These are phyloP conservation scores for Oxytorus armatus DNA, from an alignment of 2,888 invertebrate species.

Conservation along the genomic window DNA sequence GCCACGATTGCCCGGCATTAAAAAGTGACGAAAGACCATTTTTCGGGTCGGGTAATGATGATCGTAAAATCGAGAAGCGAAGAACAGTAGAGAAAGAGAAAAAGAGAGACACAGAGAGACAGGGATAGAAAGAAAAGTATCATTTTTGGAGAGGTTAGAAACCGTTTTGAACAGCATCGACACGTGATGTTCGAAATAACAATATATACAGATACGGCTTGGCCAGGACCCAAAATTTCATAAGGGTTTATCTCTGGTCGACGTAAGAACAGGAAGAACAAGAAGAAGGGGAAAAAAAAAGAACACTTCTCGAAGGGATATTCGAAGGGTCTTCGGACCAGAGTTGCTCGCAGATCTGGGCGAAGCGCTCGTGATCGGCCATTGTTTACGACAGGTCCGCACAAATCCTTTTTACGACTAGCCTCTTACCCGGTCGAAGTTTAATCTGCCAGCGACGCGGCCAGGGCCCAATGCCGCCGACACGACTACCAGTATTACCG, in stretches of 20 bases:
- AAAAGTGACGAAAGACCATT: conserved; percentile 67
- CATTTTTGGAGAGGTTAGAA: conserved; percentile 35
- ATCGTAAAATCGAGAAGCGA: conserved; percentile 78
- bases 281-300: too few relatives aligned
- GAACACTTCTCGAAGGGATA: conserved; percentile 4
- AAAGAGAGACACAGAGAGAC: conserved; percentile 40
- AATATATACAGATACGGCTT: not conserved
- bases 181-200: conserved; percentile 3
- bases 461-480: too few relatives aligned
- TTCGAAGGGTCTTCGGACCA: conserved; percentile 28
- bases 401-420: conserved; percentile 78
- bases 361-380: conserved; percentile 74
- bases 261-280: not conserved
- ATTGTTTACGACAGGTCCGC: conserved; percentile 76
- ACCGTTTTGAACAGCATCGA: conserved; percentile 8
- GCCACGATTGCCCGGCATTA: conserved; percentile 71
- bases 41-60: conserved; percentile 70
- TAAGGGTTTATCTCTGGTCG: conserved; percentile 27
- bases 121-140: conserved; percentile 9
- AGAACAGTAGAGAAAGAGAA: conserved; percentile 36
- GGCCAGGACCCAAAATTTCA: conserved; percentile 31
- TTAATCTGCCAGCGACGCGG: conserved; percentile 49
- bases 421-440: conserved; percentile 62
- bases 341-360: conserved; percentile 37
- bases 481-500: conserved; percentile 62